A percentile compares a stretch with the other conserved stretches of the same genome.
These are phyloP conservation scores for Muscicapa striata DNA, from an alignment of 2,797 vertebrate genomes.

Conservation along the genomic window DNA sequence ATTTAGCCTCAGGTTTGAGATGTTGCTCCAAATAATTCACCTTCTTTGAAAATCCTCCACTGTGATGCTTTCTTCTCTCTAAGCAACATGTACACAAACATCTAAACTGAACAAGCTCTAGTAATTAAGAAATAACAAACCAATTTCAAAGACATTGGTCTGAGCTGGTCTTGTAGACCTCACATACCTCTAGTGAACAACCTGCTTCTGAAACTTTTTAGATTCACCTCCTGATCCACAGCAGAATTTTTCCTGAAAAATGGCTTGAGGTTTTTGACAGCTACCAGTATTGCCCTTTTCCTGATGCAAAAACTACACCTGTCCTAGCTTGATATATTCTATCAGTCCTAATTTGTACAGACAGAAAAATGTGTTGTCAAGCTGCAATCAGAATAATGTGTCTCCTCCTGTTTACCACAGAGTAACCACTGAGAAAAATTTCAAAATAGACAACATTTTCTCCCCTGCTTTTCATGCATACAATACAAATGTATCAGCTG, in stretches of 20 bases:
- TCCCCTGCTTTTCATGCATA: neutral
- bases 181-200: neutral
- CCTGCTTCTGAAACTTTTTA: neutral
- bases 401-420: neutral
- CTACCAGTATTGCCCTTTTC: neutral
- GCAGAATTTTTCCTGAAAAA: neutral
- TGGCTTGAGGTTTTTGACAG: neutral
- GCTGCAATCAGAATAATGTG: neutral
- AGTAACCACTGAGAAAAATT: neutral
- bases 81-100: neutral
- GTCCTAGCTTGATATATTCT: neutral
- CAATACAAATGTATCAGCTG: neutral
- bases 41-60: neutral
- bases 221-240: neutral
- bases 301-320: neutral
- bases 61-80: neutral
- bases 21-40: neutral
- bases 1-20: neutral
- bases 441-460: neutral
- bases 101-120: neutral
- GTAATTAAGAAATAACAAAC: neutral
- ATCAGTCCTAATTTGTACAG: neutral
- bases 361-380: neutral
- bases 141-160: neutral
- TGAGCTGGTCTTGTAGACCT: neutral